A percentile compares a stretch with the other conserved stretches of the same genome.
Evolutionary conservation across 2,797 vertebrate species (phyloP).

Genomic region (Cyprinodon diabolis): DNA sequence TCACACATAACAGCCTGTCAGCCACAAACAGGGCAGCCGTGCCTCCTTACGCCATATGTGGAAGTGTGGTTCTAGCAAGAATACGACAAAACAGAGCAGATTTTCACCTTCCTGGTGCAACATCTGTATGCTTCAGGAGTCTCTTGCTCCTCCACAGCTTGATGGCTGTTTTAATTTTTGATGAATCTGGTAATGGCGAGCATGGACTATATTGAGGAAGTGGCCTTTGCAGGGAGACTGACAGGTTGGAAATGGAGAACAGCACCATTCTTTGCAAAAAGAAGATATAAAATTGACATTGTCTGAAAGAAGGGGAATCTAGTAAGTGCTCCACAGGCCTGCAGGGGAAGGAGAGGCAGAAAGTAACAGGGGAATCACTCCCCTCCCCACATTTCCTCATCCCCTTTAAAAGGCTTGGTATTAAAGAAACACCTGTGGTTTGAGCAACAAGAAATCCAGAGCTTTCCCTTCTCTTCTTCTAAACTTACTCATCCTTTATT

Average conservation of each 20-base stretch:
- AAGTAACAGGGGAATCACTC: slow-evolving; percentile 6
- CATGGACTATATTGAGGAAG: slow-evolving; percentile 64
- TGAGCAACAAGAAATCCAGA: slow-evolving; percentile 71
- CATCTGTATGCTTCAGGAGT: slow-evolving; percentile 49
- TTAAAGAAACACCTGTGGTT: slow-evolving; percentile 83
- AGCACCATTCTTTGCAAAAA: slow-evolving; percentile 69
- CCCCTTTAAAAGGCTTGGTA: slow-evolving; percentile 72
- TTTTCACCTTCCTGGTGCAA: slow-evolving; percentile 43
- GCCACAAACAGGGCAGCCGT: slow-evolving; percentile 64
- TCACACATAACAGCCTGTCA: slow-evolving; percentile 72
- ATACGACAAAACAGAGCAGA: slow-evolving; percentile 57
- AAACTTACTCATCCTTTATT: slow-evolving; percentile 38
- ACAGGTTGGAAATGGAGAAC: slow-evolving; percentile 48
- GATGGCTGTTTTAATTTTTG: slow-evolving; percentile 75
- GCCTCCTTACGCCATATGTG: slow-evolving; percentile 72
- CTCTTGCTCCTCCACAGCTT: slow-evolving; percentile 55
- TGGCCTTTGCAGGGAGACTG: slow-evolving; percentile 60
- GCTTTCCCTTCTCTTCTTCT: slow-evolving; percentile 42
- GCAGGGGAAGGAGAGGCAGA: slow-evolving; percentile 50
- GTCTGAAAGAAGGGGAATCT: slow-evolving; percentile 60
- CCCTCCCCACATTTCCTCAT: slow-evolving; percentile 55
- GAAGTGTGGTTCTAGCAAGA: slow-evolving; percentile 68
- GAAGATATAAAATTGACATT: slow-evolving; percentile 70
- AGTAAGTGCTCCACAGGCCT: slow-evolving; percentile 44
- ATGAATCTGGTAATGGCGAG: slow-evolving; percentile 76